A percentile compares a stretch with the other conserved stretches of the same genome.
Conservation (phyloP, 2,113 vertebrate genomes). For the Corythaixoides concolor region DNA sequence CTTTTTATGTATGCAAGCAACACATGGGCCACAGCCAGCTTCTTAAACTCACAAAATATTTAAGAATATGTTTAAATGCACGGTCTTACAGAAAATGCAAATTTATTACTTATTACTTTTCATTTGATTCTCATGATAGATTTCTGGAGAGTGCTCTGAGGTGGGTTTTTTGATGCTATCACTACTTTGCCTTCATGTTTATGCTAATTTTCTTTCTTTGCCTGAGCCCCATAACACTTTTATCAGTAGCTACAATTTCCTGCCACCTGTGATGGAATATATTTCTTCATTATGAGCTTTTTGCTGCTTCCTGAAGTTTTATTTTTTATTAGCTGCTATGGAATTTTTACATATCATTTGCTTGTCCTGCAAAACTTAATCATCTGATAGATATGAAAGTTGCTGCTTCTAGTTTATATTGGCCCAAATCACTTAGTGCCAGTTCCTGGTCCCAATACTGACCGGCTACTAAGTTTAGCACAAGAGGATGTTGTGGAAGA, state of each 20-base stretch:
- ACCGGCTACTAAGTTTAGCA: not conserved
- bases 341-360: slow-evolving; percentile 9
- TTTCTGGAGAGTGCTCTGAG: slow-evolving; percentile 35
- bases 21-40: slow-evolving; percentile 25
- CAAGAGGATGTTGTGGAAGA: not conserved
- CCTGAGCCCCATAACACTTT: slow-evolving; percentile 14
- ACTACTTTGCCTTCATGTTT: slow-evolving; percentile 32
- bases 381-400: not conserved
- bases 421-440: not conserved
- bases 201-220: slow-evolving; percentile 36
- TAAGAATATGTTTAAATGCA: slow-evolving; percentile 30
- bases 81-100: slow-evolving; percentile 40
- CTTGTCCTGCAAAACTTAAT: not conserved
- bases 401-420: not conserved
- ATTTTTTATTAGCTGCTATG: slow-evolving; percentile 9
- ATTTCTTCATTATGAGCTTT: slow-evolving; percentile 50
- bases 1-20: not conserved
- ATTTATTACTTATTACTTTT: slow-evolving; percentile 2
- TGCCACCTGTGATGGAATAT: slow-evolving; percentile 47
- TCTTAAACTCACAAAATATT: not conserved
- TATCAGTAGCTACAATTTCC: slow-evolving; percentile 55
- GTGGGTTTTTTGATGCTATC: not conserved
- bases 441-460: not conserved
- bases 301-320: slow-evolving; percentile 33
- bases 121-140: slow-evolving; percentile 6